phyloP scores from a whole-genome alignment of 1,140 invertebrate genomes.

The Sarcophaga bullata region DNA sequence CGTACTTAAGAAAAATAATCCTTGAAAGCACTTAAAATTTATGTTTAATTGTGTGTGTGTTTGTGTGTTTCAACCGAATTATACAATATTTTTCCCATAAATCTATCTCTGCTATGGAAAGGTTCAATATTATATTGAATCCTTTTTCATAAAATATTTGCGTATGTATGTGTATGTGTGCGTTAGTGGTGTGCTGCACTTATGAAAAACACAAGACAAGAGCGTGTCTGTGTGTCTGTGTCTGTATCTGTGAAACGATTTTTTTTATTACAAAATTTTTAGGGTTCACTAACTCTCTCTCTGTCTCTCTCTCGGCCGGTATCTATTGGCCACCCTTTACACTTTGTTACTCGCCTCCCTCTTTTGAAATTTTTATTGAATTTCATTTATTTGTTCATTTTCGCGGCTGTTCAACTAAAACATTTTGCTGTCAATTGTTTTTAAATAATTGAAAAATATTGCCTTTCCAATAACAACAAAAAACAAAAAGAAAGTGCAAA shows the following conservation, averaged over 20 bases:
- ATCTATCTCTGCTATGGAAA: not conserved
- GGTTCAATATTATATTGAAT: conserved; percentile 6
- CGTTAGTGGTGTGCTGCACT: not conserved
- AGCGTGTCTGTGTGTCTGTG: not conserved
- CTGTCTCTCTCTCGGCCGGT: not conserved
- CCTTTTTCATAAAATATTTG: not conserved
- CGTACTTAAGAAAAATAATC: too few species aligned
- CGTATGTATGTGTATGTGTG: not conserved
- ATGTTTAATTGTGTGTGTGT: not conserved
- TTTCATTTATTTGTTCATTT: not conserved
- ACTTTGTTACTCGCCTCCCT: too few species aligned
- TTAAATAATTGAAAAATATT: conserved; percentile 25
- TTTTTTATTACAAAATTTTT: too few species aligned
- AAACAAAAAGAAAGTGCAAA: too few species aligned
- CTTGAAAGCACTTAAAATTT: conserved; percentile 2
- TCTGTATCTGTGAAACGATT: not conserved
- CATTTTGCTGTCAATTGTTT: conserved; percentile 21
- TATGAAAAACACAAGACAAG: too few species aligned
- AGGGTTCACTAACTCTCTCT: too few species aligned
- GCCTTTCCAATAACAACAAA: not conserved
- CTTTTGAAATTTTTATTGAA: not conserved
- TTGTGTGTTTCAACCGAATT: not conserved
- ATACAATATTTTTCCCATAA: conserved; percentile 4
- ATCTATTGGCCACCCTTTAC: not conserved
- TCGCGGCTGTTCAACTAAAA: conserved; percentile 13